These are phyloP conservation scores for Perca flavescens DNA, from an alignment of 2,113 vertebrate genomes.

Conservation along the genomic window DNA sequence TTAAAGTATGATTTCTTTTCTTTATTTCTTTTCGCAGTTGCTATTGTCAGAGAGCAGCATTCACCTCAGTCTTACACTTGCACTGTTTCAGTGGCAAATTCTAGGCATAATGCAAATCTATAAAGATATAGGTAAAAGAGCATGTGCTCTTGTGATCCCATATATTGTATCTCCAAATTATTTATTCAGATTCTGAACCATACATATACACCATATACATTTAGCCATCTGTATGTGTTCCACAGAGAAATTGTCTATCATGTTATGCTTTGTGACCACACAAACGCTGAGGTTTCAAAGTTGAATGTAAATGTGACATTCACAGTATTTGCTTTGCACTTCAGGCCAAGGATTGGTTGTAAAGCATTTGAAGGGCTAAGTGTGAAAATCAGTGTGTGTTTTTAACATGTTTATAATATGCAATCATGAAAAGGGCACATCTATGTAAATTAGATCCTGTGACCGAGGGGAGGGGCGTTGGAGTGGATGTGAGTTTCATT, in stretches of 20 bases:
- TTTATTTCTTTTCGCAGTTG: constrained; percentile 27
- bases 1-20: constrained; percentile 55
- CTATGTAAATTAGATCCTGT: constrained; percentile 68
- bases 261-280: constrained; percentile 54
- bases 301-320: constrained; percentile 74
- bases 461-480: constrained; percentile 52
- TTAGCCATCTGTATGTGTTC: constrained; percentile 29
- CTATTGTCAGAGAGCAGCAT: constrained; percentile 37
- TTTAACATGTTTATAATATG: constrained; percentile 77
- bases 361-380: constrained; percentile 62
- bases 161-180: not conserved
- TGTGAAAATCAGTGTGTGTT: constrained; percentile 73
- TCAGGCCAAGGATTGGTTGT: constrained; percentile 54
- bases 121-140: constrained; percentile 24
- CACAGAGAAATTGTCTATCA: constrained; percentile 31
- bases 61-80: constrained; percentile 29
- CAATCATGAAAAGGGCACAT: constrained; percentile 77
- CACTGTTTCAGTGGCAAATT: constrained; percentile 31
- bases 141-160: constrained; percentile 25
- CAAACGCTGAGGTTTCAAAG: constrained; percentile 47
- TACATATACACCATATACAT: not conserved
- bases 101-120: constrained; percentile 21
- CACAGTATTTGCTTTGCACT: constrained; percentile 62
- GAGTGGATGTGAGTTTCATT: constrained; percentile 51
- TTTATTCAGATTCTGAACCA: not conserved